These are phyloP conservation scores for Mungos mungo DNA, from an alignment of 2,113 vertebrate species.

Conservation along the genomic window DNA sequence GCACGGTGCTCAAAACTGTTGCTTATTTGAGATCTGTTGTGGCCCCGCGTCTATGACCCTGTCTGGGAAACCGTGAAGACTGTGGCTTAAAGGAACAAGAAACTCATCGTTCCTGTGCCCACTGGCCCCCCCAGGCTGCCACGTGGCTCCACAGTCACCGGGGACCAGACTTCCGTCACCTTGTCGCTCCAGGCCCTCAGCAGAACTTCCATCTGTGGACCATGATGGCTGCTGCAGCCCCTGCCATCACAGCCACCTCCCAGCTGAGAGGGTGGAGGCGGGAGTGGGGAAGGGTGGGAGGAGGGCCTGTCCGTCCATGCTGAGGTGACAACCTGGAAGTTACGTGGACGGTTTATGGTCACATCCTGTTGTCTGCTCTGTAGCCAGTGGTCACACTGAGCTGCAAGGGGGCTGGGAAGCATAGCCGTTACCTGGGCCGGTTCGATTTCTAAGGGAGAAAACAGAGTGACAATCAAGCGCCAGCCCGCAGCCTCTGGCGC, in stretches of 20 bases:
- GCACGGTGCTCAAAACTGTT: neutral
- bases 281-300: rapidly evolving
- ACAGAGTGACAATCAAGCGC: neutral
- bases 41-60: rapidly evolving
- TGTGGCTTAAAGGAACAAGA: neutral
- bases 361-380: rapidly evolving
- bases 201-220: neutral
- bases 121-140: neutral
- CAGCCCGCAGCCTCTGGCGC: neutral
- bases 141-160: neutral
- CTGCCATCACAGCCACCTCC: neutral
- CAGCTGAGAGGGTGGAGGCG: neutral
- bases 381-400: neutral
- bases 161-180: too few relatives aligned
- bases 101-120: neutral
- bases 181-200: neutral
- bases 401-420: neutral
- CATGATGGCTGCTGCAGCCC: neutral
- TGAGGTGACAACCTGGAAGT: neutral
- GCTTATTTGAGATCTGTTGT: neutral
- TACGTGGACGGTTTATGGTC: neutral
- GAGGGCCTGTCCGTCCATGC: neutral
- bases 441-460: neutral
- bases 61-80: neutral
- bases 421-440: neutral